Evolutionary conservation across 1,140 invertebrate genomes (phyloP).

Genomic region (Polypedilum vanderplanki): DNA sequence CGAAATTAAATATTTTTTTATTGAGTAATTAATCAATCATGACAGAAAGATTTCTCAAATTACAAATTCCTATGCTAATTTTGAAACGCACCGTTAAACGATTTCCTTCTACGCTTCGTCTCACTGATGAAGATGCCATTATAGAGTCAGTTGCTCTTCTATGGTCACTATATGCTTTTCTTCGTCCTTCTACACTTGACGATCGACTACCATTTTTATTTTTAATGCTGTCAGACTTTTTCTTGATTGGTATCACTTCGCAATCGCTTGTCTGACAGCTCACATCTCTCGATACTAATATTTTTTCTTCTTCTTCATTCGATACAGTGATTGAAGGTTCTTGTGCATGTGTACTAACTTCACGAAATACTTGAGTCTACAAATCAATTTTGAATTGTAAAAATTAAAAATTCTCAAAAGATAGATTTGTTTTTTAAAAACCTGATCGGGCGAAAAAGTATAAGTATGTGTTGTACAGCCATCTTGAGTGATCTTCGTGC

Average conservation of each 20-base stretch:
- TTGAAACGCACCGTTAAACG: conserved; percentile 37
- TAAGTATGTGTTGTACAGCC: conserved; percentile 37
- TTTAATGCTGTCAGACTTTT: conserved; percentile 33
- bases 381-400: not conserved
- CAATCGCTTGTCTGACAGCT: conserved; percentile 42
- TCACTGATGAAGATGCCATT: not conserved
- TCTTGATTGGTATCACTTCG: conserved; percentile 33
- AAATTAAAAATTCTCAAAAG: not conserved
- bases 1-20: not conserved
- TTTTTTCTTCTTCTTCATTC: conserved; percentile 30
- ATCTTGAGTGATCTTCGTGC: conserved; percentile 36
- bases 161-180: conserved; percentile 34
- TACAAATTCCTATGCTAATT: not conserved
- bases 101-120: conserved; percentile 38
- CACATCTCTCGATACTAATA: conserved; percentile 38
- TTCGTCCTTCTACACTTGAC: conserved; percentile 29
- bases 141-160: conserved; percentile 37
- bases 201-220: not conserved
- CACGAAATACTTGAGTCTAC: not conserved
- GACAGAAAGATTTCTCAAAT: conserved; percentile 34
- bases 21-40: not conserved
- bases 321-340: not conserved
- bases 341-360: not conserved
- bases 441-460: conserved; percentile 38
- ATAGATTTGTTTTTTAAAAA: conserved; percentile 16